phyloP scores from a whole-genome alignment of 1,140 invertebrate genomes.

The Cecropterus lyciades region DNA sequence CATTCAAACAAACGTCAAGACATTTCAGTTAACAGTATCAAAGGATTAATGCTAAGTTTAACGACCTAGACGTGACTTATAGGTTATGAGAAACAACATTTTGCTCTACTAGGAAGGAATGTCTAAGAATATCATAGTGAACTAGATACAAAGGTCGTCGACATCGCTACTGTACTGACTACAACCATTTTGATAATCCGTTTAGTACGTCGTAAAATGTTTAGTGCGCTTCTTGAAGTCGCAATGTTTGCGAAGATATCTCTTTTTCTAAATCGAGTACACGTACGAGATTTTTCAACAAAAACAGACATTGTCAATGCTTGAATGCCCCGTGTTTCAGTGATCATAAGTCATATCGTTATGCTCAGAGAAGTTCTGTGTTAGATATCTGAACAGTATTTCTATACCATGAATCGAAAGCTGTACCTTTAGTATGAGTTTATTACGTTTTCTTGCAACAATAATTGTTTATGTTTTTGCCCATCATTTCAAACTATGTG shows the following conservation, averaged over 20 bases:
- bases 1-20: slow-evolving; percentile 11
- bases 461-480: too few species aligned
- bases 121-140: slow-evolving; percentile 56
- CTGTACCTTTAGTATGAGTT: too few species aligned
- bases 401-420: too few species aligned
- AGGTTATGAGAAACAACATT: slow-evolving; percentile 57
- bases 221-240: slow-evolving; percentile 1
- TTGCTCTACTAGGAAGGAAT: slow-evolving; percentile 51
- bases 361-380: too few species aligned
- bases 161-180: slow-evolving; percentile 27
- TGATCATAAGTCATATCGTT: too few species aligned
- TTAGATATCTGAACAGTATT: too few species aligned
- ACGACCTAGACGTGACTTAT: slow-evolving; percentile 49
- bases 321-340: too few species aligned
- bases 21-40: slow-evolving; percentile 19
- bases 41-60: slow-evolving; percentile 44
- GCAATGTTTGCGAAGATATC: neutral
- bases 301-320: too few species aligned
- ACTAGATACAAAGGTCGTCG: slow-evolving; percentile 46
- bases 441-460: too few species aligned
- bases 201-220: slow-evolving; percentile 13
- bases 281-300: too few species aligned
- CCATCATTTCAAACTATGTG: too few species aligned
- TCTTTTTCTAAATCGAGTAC: neutral
- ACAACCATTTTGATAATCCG: slow-evolving; percentile 9